phyloP scores from a whole-genome alignment of 30 jellyfish, hydroid and myxozoan genomes.

The Hydractinia symbiolongicarpus region DNA sequence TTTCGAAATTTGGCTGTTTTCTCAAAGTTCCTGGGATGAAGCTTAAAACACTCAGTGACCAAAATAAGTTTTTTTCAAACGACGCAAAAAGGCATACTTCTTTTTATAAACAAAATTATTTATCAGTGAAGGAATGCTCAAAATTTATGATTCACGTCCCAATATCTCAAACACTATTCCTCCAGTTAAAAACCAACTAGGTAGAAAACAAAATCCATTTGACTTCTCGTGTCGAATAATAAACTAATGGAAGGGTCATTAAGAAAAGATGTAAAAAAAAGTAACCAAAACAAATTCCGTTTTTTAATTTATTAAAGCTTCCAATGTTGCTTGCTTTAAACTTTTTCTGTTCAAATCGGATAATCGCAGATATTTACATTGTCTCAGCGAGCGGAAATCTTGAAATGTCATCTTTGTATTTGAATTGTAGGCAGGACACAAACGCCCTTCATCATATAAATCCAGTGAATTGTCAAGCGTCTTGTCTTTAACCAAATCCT shows the following conservation, averaged over 20 bases:
- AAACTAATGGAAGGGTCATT: neutral
- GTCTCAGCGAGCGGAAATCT: neutral
- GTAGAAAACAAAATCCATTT: no score
- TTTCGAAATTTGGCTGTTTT: no score
- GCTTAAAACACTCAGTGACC: no score
- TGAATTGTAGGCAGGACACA: constrained; percentile 6
- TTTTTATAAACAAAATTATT: no score
- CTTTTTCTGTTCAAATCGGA: neutral
- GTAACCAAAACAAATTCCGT: neutral
- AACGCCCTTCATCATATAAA: neutral
- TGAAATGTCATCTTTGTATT: neutral
- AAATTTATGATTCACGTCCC: no score
- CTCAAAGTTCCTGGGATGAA: no score
- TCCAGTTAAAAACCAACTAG: no score
- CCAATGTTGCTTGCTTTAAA: neutral
- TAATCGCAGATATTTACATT: neutral
- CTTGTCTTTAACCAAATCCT: constrained; percentile 7
- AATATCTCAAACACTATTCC: no score
- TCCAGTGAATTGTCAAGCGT: neutral
- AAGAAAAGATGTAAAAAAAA: neutral
- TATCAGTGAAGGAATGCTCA: no score
- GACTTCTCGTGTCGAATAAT: no score
- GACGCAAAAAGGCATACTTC: no score
- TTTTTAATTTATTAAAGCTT: neutral
- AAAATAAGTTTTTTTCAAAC: no score